A percentile compares a stretch with the other conserved stretches of the same genome.
Conservation (phyloP, 2,113 vertebrate species). For the Melanerpes aurifrons region DNA sequence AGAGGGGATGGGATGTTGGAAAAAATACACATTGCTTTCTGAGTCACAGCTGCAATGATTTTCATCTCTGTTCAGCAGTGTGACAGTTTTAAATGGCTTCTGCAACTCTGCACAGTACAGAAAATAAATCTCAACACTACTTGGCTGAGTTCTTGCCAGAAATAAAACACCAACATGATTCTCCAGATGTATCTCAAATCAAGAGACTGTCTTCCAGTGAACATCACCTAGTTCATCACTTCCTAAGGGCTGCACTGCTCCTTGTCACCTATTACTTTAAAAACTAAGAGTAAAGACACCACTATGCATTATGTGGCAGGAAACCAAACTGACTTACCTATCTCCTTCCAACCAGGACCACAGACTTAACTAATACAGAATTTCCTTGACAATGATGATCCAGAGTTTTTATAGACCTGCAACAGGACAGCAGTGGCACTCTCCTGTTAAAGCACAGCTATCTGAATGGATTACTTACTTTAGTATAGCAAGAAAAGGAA, state of each 20-base stretch:
- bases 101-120: background rate
- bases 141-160: background rate
- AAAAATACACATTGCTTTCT: background rate
- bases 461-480: background rate
- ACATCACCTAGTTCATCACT: background rate
- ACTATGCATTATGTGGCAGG: background rate
- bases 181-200: background rate
- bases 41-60: background rate
- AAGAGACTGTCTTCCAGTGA: background rate
- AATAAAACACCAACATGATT: background rate
- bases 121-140: background rate
- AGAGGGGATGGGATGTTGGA: background rate
- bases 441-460: background rate
- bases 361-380: background rate
- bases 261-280: background rate
- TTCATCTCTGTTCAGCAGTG: background rate
- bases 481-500: background rate
- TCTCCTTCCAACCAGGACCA: background rate
- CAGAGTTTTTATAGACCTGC: background rate
- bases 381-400: background rate
- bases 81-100: background rate
- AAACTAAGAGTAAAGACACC: background rate
- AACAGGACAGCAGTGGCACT: background rate
- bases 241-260: background rate
- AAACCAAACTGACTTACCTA: background rate